Base-by-base conservation (phyloP, 2,113 vertebrate genomes). In the Synchiropus splendidus region DNA sequence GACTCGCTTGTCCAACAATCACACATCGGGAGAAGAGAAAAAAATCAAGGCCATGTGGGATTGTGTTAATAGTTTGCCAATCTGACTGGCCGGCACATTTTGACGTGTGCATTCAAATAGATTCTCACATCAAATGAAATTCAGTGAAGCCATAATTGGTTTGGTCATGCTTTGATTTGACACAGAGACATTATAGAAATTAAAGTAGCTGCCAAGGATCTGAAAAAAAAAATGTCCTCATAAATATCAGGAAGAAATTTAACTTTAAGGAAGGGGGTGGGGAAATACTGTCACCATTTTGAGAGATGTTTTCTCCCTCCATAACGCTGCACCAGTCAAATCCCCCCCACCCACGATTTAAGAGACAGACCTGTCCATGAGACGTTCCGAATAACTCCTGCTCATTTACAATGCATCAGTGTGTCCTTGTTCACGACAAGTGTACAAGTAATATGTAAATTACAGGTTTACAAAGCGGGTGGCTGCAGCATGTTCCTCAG, bases 51-150 rank as follows among this genome's bases (percentile, higher is more conserved):
- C 55, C 54, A 64, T 4, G 21, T 10, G n/a, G 48, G 59, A 46
- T 73, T 70, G 51, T 59, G 51, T 60, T 75, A 70, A 76, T 56
- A 68, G 67, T 67, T 54, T 77, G 64, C 54, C 62, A 58, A 54
- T 66, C 43, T 67, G 42, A 55, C 30, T 51, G 34, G 56, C 40
- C 41, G 18, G 2, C 38, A 27, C 39, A 43, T 60, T 70, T 55
- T 59, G 67, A 72, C 51, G 43, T 49, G 55, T 34, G 41, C 44
- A 46, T 71, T 70, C 61, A 58, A 62, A 68, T 59, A 71, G 51
- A 52, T 64, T 57, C 45, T 48, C 35, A 60, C 50, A 75, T 66
- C 51, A 72, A 66, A 71, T 66, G 56, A 60, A 79, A 58, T 57
- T 36, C 39, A 16, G 47, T 31, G 30, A 41, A 36, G 37, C 13